phyloP scores from a whole-genome alignment of 2,888 invertebrate species.

The Heliothis peltigera region DNA sequence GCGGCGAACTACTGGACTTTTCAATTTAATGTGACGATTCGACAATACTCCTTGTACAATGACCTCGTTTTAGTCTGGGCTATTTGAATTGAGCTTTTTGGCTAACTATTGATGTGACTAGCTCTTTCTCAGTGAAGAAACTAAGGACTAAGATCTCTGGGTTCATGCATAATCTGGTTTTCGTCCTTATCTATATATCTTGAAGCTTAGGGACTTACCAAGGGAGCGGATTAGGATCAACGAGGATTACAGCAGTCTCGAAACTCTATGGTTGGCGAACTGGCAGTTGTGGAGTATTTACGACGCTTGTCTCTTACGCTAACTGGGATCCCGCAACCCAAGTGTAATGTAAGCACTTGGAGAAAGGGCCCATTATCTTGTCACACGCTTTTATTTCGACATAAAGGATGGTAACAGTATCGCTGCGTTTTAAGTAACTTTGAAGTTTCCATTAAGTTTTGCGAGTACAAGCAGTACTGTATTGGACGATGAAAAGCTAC shows the following conservation, averaged over 20 bases:
- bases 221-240: constrained; percentile 39
- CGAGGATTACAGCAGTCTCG: constrained; percentile 31
- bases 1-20: constrained; percentile 31
- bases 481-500: no score
- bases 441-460: background rate
- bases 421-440: background rate
- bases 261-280: constrained; percentile 7
- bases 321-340: constrained; percentile 24
- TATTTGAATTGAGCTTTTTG: constrained; percentile 8
- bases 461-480: background rate
- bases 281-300: constrained; percentile 40
- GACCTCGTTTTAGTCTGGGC: constrained; percentile 58
- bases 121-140: constrained; percentile 11
- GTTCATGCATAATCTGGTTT: constrained; percentile 46
- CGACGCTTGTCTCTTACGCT: constrained; percentile 16
- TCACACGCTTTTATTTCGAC: constrained; percentile 39
- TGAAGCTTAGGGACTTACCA: constrained; percentile 34
- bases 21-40: constrained; percentile 55
- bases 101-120: constrained; percentile 3
- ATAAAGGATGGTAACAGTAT: constrained; percentile 4
- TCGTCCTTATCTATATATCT: constrained; percentile 20
- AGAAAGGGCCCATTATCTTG: constrained; percentile 39
- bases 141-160: constrained; percentile 11
- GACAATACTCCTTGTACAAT: constrained; percentile 56
- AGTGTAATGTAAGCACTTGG: constrained; percentile 42